These are phyloP conservation scores for Eumeta japonica DNA, from an alignment of 1,140 invertebrate species.

Conservation along the genomic window DNA sequence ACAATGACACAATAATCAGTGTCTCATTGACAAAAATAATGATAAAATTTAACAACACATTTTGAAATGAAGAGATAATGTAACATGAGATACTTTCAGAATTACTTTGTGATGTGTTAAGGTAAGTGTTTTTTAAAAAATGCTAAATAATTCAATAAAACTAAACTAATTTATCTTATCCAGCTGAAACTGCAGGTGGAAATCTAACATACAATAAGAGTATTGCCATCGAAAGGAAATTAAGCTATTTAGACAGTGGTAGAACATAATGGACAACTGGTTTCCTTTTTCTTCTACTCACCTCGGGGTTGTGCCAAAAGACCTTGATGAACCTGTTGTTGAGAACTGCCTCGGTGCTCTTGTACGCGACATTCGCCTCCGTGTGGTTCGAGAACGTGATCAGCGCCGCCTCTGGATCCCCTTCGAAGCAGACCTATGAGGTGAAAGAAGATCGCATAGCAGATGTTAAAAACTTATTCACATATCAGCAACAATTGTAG, in stretches of 20 bases:
- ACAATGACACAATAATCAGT: background rate
- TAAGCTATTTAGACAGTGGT: no score
- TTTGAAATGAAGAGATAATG: background rate
- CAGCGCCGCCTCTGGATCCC: slow-evolving; percentile 88
- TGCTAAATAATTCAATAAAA: no score
- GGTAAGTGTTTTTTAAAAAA: no score
- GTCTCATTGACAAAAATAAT: background rate
- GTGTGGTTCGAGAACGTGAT: slow-evolving; percentile 86
- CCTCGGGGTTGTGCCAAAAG: slow-evolving; percentile 73
- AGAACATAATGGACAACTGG: no score
- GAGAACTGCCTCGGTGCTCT: slow-evolving; percentile 91
- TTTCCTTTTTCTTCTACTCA: no score
- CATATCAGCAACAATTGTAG: slow-evolving; percentile 5
- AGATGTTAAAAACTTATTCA: no score
- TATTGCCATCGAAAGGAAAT: no score
- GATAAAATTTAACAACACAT: background rate
- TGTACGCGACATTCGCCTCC: slow-evolving; percentile 90
- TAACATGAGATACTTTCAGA: no score
- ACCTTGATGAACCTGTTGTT: slow-evolving; percentile 91
- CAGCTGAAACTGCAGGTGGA: no score
- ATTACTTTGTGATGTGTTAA: no score
- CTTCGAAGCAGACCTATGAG: slow-evolving; percentile 80
- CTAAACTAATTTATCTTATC: no score
- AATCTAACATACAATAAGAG: no score
- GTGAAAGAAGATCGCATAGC: slow-evolving; percentile 8